Conservation (phyloP, 2,797 vertebrate genomes). For the Harpagifer antarcticus region DNA sequence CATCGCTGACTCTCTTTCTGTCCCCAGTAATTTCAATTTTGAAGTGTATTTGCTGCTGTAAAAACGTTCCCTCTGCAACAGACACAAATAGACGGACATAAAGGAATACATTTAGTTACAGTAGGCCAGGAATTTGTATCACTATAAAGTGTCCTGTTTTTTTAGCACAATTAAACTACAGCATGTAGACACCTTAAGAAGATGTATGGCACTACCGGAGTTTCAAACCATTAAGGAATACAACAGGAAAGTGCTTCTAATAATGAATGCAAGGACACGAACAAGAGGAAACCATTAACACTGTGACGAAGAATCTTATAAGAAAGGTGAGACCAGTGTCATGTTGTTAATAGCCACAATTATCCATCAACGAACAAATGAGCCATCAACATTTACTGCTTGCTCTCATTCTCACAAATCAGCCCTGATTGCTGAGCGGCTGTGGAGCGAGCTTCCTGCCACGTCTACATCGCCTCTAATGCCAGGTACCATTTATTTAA, state of each 20-base stretch:
- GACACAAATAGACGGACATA: conserved; percentile 34
- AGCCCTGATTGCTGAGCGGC: conserved; percentile 64
- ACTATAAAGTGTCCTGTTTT: conserved; percentile 10
- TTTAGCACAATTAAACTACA: conserved; percentile 7
- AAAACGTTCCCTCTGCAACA: conserved; percentile 21
- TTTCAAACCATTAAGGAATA: conserved; percentile 47
- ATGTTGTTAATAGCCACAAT: conserved; percentile 78
- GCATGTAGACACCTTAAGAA: conserved; percentile 13
- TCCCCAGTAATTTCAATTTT: conserved; percentile 56
- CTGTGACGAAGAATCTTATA: conserved; percentile 64
- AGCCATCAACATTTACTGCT: conserved; percentile 73
- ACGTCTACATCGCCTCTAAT: conserved; percentile 52
- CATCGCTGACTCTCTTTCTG: conserved; percentile 53
- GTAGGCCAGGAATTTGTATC: not conserved
- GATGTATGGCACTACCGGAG: conserved; percentile 34
- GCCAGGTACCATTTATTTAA: conserved; percentile 53
- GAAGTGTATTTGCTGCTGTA: conserved; percentile 40
- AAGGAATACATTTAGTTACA: conserved; percentile 7
- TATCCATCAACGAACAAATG: conserved; percentile 77
- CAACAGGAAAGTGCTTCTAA: conserved; percentile 47
- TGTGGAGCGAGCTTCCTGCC: conserved; percentile 50
- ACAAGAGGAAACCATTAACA: conserved; percentile 72
- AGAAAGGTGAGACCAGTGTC: conserved; percentile 76
- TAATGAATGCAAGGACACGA: conserved; percentile 72
- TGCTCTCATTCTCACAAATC: conserved; percentile 75